Percentiles rank a stretch among this genome's conserved stretches.
Evolutionary conservation across 2,797 vertebrate species (phyloP).

Genomic region (Hipposideros larvatus): DNA sequence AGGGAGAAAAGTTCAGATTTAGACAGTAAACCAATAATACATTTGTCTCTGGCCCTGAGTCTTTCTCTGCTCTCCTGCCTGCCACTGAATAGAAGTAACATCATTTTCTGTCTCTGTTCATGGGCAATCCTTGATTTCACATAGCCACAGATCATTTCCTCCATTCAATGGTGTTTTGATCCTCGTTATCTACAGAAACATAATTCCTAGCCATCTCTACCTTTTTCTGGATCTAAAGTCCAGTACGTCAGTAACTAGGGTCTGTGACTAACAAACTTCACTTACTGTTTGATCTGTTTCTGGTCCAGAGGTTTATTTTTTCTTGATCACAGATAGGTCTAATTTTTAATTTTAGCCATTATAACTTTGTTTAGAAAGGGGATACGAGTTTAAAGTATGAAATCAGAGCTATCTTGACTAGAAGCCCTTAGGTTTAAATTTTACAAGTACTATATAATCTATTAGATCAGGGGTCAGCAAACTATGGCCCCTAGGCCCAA

Average conservation of each 20-base stretch:
- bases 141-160: slow-evolving; percentile 39
- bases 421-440: slow-evolving; percentile 40
- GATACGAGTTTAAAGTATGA: slow-evolving; percentile 48
- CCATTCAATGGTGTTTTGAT: slow-evolving; percentile 16
- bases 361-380: slow-evolving; percentile 50
- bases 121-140: slow-evolving; percentile 32
- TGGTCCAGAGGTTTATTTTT: slow-evolving; percentile 52
- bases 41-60: background rate
- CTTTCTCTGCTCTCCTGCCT: slow-evolving; percentile 24
- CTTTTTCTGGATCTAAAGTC: slow-evolving; percentile 15
- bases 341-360: slow-evolving; percentile 33
- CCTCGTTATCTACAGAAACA: slow-evolving; percentile 43
- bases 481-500: background rate
- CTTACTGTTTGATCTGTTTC: slow-evolving; percentile 47
- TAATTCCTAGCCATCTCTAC: background rate
- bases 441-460: slow-evolving; percentile 19
- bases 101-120: slow-evolving; percentile 29
- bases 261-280: background rate
- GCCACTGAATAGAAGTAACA: slow-evolving; percentile 4
- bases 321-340: slow-evolving; percentile 24
- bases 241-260: background rate
- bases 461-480: slow-evolving; percentile 25
- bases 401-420: slow-evolving; percentile 26
- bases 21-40: slow-evolving; percentile 38
- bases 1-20: slow-evolving; percentile 44